Evolutionary conservation across 1,140 invertebrate species (phyloP).

Genomic region (Drosophila arawakana): DNA sequence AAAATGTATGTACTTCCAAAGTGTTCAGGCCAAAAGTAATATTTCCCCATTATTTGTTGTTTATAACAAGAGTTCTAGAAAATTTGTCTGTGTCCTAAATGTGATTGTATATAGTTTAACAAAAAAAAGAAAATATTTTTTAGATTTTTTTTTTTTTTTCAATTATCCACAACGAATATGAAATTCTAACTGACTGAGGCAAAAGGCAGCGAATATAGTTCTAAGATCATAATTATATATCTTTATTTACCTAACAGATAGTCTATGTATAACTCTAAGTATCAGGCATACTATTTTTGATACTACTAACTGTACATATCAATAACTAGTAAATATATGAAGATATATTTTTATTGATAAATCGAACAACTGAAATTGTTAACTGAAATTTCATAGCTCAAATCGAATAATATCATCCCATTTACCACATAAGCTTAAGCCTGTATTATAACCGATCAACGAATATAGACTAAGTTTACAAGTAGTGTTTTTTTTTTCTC

Average conservation of each 20-base stretch:
- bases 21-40: slow-evolving; percentile 79
- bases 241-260: slow-evolving; percentile 23
- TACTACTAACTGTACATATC: slow-evolving; percentile 34
- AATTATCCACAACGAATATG: slow-evolving; percentile 61
- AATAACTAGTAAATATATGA: slow-evolving; percentile 10
- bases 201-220: slow-evolving; percentile 69
- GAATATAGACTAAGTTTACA: slow-evolving; percentile 17
- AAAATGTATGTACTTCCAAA: slow-evolving; percentile 67
- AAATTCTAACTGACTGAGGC: slow-evolving; percentile 71
- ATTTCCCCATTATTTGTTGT: slow-evolving; percentile 41
- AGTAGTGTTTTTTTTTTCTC: slow-evolving; percentile 19
- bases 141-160: slow-evolving; percentile 1
- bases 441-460: slow-evolving; percentile 18
- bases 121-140: slow-evolving; percentile 22
- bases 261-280: no score
- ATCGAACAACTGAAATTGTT: slow-evolving; percentile 45
- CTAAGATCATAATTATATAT: slow-evolving; percentile 30
- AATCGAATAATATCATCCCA: slow-evolving; percentile 4
- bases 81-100: slow-evolving; percentile 35
- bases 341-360: slow-evolving; percentile 4
- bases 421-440: slow-evolving; percentile 13
- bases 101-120: slow-evolving; percentile 53
- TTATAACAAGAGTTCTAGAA: slow-evolving; percentile 12
- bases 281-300: slow-evolving; percentile 46
- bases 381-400: slow-evolving; percentile 28